Evolutionary conservation across 2,113 vertebrate species (phyloP).

Genomic region (Brachionichthys hirsutus): DNA sequence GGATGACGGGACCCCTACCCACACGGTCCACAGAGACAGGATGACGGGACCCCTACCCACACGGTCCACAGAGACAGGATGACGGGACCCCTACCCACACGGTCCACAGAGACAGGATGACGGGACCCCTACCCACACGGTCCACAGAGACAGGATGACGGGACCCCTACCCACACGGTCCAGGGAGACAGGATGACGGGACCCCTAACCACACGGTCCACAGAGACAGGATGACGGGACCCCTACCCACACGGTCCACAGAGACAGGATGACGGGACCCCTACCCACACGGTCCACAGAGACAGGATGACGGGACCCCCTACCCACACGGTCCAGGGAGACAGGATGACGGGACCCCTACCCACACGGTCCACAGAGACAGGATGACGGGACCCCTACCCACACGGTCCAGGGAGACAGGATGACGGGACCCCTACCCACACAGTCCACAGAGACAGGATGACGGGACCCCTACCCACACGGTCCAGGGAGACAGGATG

Average conservation of each 20-base stretch:
- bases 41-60: too few relatives aligned
- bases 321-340: conserved; percentile 16
- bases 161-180: conserved; percentile 8
- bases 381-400: too few relatives aligned
- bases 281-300: conserved; percentile 16
- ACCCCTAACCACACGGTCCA: conserved; percentile 11
- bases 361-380: conserved; percentile 19
- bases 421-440: too few relatives aligned
- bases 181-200: too few relatives aligned
- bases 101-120: conserved; percentile 27
- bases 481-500: conserved; percentile 25
- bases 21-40: conserved; percentile 23
- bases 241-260: conserved; percentile 9
- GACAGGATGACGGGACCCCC: too few relatives aligned
- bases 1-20: too few relatives aligned
- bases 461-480: conserved; percentile 3
- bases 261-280: too few relatives aligned
- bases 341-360: too few relatives aligned
- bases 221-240: too few relatives aligned
- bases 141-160: conserved; percentile 26
- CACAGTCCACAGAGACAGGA: conserved; percentile 21
- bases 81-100: conserved; percentile 2
- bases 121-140: conserved; percentile 8
- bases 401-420: conserved; percentile 20
- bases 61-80: conserved; percentile 26